Base-by-base conservation (phyloP, 2,797 vertebrate genomes). In the Pteropus rufus region DNA sequence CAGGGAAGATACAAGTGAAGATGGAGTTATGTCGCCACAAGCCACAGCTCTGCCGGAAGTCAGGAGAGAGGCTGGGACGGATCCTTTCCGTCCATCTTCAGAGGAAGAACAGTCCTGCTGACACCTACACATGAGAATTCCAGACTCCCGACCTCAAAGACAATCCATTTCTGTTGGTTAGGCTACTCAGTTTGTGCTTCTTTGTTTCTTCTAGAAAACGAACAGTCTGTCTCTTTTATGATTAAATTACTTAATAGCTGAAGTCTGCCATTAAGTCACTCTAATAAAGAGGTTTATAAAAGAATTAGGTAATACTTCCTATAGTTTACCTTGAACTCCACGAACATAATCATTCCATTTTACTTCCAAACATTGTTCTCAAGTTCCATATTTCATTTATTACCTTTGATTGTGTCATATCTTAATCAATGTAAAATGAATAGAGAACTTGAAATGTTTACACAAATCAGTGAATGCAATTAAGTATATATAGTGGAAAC, bases 221-320 rank as follows among this genome's bases (percentile, higher is more conserved):
- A 80, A 54, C 29, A 24, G 14, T 16, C 19, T 18, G 11, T 83
- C n/a, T 41, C 41, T 72, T 82, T 65, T 49, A 44, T 39, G 36
- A 86, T 69, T 58, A 83, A 39, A 56, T 85, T 64, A 67, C 58
- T 62, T 44, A 36, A 64, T 86, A 67, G 62, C 46, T 89, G 24
- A 67, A 69, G 10, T 73, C 84, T 52, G n/a, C 15, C 15, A 2
- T 19, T 58, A 62, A 76, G 56, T 77, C 12, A 29, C 56, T 79
- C 88, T 75, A 24, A 52, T 73, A 94, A 69, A 67, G 64, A 54
- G 36, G 24, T 60, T 65, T 96, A 39, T 58, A 69, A 75, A 70
- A 41, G 49, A 2, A 54, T 80, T 65, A 70, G 60, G 52, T 36
- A 58, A 52, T 75, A 21, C n/a, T 93, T 85, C 41, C 34, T 56